These are phyloP conservation scores for Hylaea fasciaria DNA, from an alignment of 2,888 invertebrate genomes.

Conservation along the genomic window DNA sequence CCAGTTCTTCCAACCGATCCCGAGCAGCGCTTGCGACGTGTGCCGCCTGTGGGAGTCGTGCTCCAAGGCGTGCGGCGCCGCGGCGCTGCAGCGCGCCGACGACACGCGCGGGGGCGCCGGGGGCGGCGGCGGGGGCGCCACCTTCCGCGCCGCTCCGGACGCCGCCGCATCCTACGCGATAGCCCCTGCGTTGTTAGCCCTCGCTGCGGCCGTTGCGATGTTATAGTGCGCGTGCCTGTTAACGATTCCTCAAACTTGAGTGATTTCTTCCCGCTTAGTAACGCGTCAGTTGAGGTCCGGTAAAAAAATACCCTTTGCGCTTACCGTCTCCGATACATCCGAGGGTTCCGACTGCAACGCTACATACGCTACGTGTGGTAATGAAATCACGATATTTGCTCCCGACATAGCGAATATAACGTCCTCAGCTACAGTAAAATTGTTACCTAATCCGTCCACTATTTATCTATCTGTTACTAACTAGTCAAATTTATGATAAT, in stretches of 20 bases:
- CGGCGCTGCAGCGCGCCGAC: constrained; percentile 54
- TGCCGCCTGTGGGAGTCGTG: constrained; percentile 87
- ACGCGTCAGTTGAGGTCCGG: background rate
- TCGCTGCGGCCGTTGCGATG: constrained; percentile 7
- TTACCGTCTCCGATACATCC: no score
- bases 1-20: constrained; percentile 90
- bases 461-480: constrained; percentile 36
- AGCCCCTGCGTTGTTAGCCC: constrained; percentile 18
- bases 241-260: no score
- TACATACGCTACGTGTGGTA: no score
- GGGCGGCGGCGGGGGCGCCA: constrained; percentile 18
- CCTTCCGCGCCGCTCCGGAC: constrained; percentile 30
- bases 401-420: background rate
- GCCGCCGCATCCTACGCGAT: constrained; percentile 37
- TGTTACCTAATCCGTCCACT: constrained; percentile 16
- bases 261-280: no score
- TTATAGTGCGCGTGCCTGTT: constrained; percentile 10
- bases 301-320: no score
- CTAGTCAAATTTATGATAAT: constrained; percentile 40
- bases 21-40: constrained; percentile 91
- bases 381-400: background rate
- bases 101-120: constrained; percentile 17
- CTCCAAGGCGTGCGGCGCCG: constrained; percentile 69
- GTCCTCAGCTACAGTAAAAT: constrained; percentile 2
- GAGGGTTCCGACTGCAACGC: no score